Evolutionary conservation across 2,797 vertebrate species (phyloP).

Genomic region (Sarcophilus harrisii): DNA sequence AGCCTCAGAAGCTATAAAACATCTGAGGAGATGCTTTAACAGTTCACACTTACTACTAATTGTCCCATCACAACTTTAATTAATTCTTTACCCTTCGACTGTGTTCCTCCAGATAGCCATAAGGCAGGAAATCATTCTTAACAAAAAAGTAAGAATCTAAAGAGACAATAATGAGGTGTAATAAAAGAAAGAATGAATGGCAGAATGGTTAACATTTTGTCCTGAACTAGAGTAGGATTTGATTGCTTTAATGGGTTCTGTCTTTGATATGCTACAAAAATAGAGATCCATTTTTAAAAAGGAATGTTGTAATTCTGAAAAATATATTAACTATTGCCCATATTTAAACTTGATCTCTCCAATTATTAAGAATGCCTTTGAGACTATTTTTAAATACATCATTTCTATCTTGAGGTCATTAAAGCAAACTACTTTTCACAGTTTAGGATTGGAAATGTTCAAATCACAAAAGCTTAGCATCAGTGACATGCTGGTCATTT

Average conservation of each 20-base stretch:
- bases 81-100: constrained; percentile 86
- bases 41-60: constrained; percentile 79
- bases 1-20: constrained; percentile 72
- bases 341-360: constrained; percentile 30
- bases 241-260: constrained; percentile 70
- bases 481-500: not conserved
- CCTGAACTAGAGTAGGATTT: constrained; percentile 49
- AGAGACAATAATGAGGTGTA: constrained; percentile 77
- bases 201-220: constrained; percentile 76
- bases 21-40: constrained; percentile 73
- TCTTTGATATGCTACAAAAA: constrained; percentile 52
- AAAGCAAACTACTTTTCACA: constrained; percentile 24
- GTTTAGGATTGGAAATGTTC: constrained; percentile 25
- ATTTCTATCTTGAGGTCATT: constrained; percentile 26
- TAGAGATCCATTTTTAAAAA: constrained; percentile 5
- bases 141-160: constrained; percentile 85
- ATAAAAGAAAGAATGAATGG: constrained; percentile 76
- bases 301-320: constrained; percentile 33
- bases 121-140: constrained; percentile 85
- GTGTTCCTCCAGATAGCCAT: constrained; percentile 82
- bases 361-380: constrained; percentile 22
- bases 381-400: constrained; percentile 38
- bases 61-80: constrained; percentile 86
- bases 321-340: constrained; percentile 37
- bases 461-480: not conserved